Conservation (phyloP, 2,888 invertebrate species). For the Agriopis aurantiaria region DNA sequence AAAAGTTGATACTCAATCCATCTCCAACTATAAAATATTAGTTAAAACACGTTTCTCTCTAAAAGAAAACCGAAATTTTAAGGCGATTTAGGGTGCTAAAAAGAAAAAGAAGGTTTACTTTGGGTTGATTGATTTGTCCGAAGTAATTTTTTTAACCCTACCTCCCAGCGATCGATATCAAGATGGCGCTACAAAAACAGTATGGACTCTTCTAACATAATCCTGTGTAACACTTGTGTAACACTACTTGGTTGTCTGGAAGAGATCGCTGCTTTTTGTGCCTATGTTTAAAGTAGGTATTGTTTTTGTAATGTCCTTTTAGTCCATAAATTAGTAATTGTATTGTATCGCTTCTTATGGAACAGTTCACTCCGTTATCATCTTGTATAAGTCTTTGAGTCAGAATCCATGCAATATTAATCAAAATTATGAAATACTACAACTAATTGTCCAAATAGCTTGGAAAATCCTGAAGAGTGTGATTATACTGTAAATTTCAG, state of each 20-base stretch:
- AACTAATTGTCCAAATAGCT: too few species aligned
- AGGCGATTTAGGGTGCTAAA: neutral
- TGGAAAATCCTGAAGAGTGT: too few species aligned
- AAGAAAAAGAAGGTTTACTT: slow-evolving; percentile 9
- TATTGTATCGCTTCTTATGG: too few species aligned
- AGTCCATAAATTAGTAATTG: too few species aligned
- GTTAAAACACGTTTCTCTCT: neutral
- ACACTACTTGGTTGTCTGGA: neutral
- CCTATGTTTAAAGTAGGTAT: too few species aligned
- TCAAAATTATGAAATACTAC: neutral
- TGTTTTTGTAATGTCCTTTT: too few species aligned
- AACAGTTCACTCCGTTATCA: neutral
- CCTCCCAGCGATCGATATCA: neutral
- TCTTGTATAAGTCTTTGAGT: neutral
- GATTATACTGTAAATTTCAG: too few species aligned
- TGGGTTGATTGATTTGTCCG: slow-evolving; percentile 16
- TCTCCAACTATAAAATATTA: neutral
- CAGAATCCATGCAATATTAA: neutral
- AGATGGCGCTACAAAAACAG: neutral
- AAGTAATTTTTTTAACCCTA: slow-evolving; percentile 1
- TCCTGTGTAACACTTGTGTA: neutral
- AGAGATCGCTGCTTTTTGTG: too few species aligned
- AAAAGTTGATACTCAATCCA: slow-evolving; percentile 5
- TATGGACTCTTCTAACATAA: slow-evolving; percentile 1
- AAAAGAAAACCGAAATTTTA: neutral